Conservation (phyloP, 1,140 invertebrate genomes). For the Listronotus oregonensis region DNA sequence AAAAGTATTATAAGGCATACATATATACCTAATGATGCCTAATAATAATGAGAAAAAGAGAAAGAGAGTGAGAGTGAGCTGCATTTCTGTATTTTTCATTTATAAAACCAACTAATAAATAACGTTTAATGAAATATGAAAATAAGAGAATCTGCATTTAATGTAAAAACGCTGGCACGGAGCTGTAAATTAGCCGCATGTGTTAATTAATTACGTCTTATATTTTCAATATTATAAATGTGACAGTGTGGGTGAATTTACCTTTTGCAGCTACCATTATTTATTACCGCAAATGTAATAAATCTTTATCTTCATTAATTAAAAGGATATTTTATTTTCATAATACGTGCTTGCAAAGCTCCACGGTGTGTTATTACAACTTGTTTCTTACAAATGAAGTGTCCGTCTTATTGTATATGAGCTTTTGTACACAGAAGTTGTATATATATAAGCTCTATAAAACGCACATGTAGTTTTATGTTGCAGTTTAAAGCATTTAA, state of each 20-base stretch:
- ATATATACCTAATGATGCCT: too few species aligned
- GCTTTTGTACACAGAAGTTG: background rate
- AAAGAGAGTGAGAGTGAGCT: too few species aligned
- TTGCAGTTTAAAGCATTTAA: too few species aligned
- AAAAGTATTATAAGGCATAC: too few species aligned
- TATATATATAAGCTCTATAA: background rate
- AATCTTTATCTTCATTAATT: conserved; percentile 48
- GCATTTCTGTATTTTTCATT: too few species aligned
- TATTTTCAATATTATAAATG: conserved; percentile 44
- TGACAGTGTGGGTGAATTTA: conserved; percentile 45
- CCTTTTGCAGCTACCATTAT: conserved; percentile 46
- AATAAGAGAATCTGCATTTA: conserved; percentile 1
- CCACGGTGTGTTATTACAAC: conserved; percentile 26
- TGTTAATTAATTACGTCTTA: conserved; percentile 45
- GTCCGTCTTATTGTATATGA: conserved; percentile 13
- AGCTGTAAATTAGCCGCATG: conserved; percentile 40
- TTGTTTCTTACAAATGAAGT: conserved; percentile 19
- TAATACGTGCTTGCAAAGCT: conserved; percentile 20
- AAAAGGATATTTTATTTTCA: conserved; percentile 39
- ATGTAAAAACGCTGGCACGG: conserved; percentile 27
- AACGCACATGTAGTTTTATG: too few species aligned
- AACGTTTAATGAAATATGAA: too few species aligned
- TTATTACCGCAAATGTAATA: conserved; percentile 42
- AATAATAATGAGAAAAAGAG: too few species aligned
- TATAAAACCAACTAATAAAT: too few species aligned